Percentiles rank a stretch among this genome's conserved stretches.
Evolutionary conservation across 1,140 invertebrate genomes (phyloP).

Genomic region (Tetraneura akinire): DNA sequence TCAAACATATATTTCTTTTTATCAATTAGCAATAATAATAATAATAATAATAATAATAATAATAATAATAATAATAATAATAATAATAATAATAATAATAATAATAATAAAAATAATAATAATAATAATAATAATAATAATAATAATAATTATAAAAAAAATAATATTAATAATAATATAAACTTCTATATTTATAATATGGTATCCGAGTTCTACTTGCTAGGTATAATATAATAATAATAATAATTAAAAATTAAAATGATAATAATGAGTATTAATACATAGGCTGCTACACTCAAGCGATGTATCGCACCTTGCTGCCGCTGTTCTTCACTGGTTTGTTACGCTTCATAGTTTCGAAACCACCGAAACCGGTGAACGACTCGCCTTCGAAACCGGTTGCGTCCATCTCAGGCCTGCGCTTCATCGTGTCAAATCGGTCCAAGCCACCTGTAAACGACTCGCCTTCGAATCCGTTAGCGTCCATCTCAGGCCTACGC

Average conservation of each 20-base stretch:
- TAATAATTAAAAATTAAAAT: too few species aligned
- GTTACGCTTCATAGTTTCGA: conserved; percentile 58
- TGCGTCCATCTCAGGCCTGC: conserved; percentile 54
- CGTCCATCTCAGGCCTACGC: conserved; percentile 47
- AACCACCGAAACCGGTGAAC: conserved; percentile 61
- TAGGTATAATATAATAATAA: neutral
- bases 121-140: too few species aligned
- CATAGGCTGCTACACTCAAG: neutral
- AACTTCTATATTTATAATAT: too few species aligned
- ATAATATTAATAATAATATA: too few species aligned
- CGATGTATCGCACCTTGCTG: neutral
- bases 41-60: too few species aligned
- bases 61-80: too few species aligned
- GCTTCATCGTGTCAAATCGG: conserved; percentile 59
- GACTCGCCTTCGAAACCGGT: conserved; percentile 59
- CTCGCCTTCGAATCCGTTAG: conserved; percentile 50
- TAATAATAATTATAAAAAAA: too few species aligned
- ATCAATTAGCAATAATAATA: too few species aligned
- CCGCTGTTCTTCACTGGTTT: neutral
- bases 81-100: too few species aligned
- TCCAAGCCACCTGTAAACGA: conserved; percentile 52
- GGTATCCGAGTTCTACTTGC: neutral
- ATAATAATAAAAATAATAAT: too few species aligned
- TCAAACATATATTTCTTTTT: too few species aligned
- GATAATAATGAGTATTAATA: too few species aligned